Evolutionary conservation across 2,888 invertebrate genomes (phyloP).

Genomic region (Mimachlamys varia): DNA sequence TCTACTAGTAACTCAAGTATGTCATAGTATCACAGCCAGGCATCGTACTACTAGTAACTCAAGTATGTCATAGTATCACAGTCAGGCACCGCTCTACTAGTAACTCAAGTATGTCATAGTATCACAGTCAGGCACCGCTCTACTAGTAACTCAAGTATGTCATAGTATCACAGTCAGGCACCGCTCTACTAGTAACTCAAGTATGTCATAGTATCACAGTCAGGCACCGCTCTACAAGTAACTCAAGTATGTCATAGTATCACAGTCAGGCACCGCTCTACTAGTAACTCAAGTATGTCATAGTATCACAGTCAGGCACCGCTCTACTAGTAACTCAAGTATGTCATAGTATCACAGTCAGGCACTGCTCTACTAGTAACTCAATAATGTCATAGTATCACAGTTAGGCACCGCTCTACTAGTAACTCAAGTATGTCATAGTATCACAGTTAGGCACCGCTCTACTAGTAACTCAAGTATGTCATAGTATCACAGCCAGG

Average conservation of each 20-base stretch:
- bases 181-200: conserved; percentile 54
- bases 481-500: conserved; percentile 39
- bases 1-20: conserved; percentile 55
- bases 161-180: conserved; percentile 41
- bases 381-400: conserved; percentile 45
- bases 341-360: conserved; percentile 32
- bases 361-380: conserved; percentile 55
- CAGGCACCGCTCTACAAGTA: conserved; percentile 54
- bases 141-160: conserved; percentile 54
- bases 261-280: conserved; percentile 50
- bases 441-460: conserved; percentile 46
- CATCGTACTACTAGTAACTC: conserved; percentile 54
- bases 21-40: conserved; percentile 39
- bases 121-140: conserved; percentile 49
- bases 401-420: conserved; percentile 50
- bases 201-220: conserved; percentile 41
- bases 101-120: conserved; percentile 49
- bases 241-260: conserved; percentile 47
- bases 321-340: conserved; percentile 56
- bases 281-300: conserved; percentile 52
- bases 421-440: conserved; percentile 52
- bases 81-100: conserved; percentile 52
- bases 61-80: conserved; percentile 44
- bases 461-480: conserved; percentile 55
- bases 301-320: conserved; percentile 44